Evolutionary conservation across 2,113 vertebrate genomes (phyloP), one percentile per base, ranked within the genome.

Genomic region (Myotis lucifugus): DNA sequence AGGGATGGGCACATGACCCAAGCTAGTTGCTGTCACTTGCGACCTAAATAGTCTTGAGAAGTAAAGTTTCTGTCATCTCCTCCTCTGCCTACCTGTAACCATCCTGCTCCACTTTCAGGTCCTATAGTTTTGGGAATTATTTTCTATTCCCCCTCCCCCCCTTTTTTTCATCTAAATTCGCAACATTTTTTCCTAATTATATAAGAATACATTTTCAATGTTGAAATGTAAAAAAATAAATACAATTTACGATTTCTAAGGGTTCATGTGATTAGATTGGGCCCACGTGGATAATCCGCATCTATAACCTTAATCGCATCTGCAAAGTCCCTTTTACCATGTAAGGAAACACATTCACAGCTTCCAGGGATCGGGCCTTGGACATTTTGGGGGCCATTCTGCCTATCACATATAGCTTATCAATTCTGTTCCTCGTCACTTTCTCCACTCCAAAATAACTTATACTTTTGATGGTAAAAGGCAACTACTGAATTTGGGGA

Each of bases 151-250:
- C 4, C 27, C 27, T 9, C 56, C 9, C 3, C 23, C 56, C 42
- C 23, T 85, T 29, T 40, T 23, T 67, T 88, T 40, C 14, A 17
- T 48, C 17, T 64, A 54, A 72, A 88, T 76, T 69, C 19, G 37
- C 19, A 64, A 61, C 17, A 42, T 8, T 84, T 78, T 27, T 27
- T 8, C 56, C 52, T 78, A 78, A 66, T 78, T 70, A 72, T 50
- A 37, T 50, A 46, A 85, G 78, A 92, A 72, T 76, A 88, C 70
- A 54, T 91, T 32, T 87, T 59, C 34, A 70, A 14, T 48, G 25
- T 56, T 67, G 56, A 85, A 40, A 12, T 91, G 10, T n/a, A 48
- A 48, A 69, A 82, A 82, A 85, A 73, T 72, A 82, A 97, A 94
- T 42, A 54, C 7, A 79, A 13, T 10, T 50, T 8, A 66, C 73